These are phyloP conservation scores for Apantesis nais DNA, from an alignment of 2,888 invertebrate genomes.

Conservation along the genomic window DNA sequence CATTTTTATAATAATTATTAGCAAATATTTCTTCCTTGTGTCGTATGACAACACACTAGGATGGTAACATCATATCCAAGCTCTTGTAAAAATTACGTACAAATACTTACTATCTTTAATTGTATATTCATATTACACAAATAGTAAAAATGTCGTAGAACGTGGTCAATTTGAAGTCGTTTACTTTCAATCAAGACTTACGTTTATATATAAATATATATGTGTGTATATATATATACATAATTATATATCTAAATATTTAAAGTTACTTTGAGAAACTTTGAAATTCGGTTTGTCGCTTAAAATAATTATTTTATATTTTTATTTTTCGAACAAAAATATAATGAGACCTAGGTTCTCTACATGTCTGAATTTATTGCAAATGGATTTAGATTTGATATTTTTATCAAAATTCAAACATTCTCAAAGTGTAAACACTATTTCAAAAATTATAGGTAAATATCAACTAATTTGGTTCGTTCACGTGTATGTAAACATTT, in stretches of 20 bases:
- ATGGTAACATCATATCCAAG: background rate
- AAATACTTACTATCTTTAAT: background rate
- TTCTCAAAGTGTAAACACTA: background rate
- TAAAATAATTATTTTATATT: constrained; percentile 3
- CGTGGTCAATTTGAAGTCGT: background rate
- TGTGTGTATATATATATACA: background rate
- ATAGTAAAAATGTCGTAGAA: background rate
- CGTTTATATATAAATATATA: background rate
- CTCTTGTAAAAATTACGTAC: constrained; percentile 3
- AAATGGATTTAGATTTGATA: background rate
- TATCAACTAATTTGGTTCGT: background rate
- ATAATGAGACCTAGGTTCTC: too few species aligned
- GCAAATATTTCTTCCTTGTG: background rate
- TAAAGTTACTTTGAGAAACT: constrained; percentile 3
- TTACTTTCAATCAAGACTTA: background rate
- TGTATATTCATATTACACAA: background rate
- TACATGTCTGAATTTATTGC: background rate
- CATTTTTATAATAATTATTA: background rate
- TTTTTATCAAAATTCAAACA: background rate
- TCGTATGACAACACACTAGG: background rate
- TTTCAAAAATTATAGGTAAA: background rate
- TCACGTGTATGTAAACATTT: background rate
- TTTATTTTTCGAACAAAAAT: background rate
- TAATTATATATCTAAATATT: constrained; percentile 5
- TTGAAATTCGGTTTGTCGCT: constrained; percentile 13